A percentile compares a stretch with the other conserved stretches of the same genome.
Conservation (phyloP, 30 jellyfish, hydroid and myxozoan species). For the Turritopsis dohrnii region DNA sequence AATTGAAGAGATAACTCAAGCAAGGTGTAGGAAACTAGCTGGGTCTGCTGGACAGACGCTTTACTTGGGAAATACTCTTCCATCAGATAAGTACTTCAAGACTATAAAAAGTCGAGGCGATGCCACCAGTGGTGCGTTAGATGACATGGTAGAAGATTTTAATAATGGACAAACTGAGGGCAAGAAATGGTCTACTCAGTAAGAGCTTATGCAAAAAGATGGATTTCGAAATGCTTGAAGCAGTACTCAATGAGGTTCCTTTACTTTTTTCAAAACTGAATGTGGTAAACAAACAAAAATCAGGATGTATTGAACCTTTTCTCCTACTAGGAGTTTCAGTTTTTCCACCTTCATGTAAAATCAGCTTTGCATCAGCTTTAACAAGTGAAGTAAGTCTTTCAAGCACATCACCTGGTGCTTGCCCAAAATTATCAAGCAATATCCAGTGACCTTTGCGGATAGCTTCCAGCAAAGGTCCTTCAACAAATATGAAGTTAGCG, state of each 20-base stretch:
- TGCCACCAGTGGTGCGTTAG: too few relatives aligned
- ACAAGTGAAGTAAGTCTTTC: constrained; percentile 14
- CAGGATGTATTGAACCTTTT: not conserved
- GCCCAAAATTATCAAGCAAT: constrained; percentile 4
- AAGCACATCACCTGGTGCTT: constrained; percentile 25
- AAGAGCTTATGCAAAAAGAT: too few relatives aligned
- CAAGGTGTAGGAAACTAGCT: too few relatives aligned
- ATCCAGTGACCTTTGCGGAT: constrained; percentile 19
- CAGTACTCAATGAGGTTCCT: not conserved
- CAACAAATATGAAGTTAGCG: constrained; percentile 2
- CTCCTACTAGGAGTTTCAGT: not conserved
- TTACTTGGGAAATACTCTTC: too few relatives aligned
- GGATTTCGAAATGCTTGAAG: too few relatives aligned
- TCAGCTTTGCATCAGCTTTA: not conserved
- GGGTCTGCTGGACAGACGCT: too few relatives aligned
- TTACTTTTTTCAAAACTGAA: not conserved
- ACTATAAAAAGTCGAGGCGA: too few relatives aligned
- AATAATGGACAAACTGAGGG: too few relatives aligned
- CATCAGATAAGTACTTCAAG: too few relatives aligned
- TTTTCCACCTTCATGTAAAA: constrained; percentile 11
- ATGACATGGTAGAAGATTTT: too few relatives aligned
- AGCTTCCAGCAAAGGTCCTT: constrained; percentile 25
- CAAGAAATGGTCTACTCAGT: too few relatives aligned
- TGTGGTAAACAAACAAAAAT: constrained; percentile 19
- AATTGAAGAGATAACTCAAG: too few relatives aligned